Evolutionary conservation across 92 coral and sea anemone species (phyloP).

Genomic region (Porites cylindrica): DNA sequence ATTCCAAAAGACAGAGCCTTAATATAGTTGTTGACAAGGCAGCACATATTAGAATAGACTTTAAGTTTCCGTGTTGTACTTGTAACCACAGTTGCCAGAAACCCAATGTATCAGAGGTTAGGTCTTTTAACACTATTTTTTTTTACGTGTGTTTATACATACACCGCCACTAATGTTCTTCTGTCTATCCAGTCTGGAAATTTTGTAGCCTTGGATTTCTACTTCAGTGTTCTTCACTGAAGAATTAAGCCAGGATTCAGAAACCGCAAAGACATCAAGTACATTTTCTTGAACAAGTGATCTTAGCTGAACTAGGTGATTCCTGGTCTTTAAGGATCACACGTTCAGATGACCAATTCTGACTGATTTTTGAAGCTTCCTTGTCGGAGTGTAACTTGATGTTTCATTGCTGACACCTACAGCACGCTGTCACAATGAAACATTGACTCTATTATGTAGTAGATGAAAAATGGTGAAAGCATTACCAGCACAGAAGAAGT

Average conservation of each 20-base stretch:
- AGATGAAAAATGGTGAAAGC: too few species aligned
- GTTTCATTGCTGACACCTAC: too few species aligned
- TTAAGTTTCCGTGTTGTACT: constrained; percentile 33
- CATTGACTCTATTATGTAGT: too few species aligned
- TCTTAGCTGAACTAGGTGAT: constrained; percentile 17
- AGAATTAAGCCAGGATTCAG: constrained; percentile 4
- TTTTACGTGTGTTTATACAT: constrained; percentile 33
- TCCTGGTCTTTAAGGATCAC: constrained; percentile 21
- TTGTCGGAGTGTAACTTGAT: neutral
- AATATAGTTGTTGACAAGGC: neutral
- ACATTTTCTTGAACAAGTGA: neutral
- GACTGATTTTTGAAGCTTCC: neutral
- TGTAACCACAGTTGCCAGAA: constrained; percentile 33
- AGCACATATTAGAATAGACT: constrained; percentile 23
- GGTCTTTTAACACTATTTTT: constrained; percentile 37
- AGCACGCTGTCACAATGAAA: too few species aligned
- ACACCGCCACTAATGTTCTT: constrained; percentile 23
- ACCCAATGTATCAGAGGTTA: constrained; percentile 7
- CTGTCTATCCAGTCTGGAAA: neutral
- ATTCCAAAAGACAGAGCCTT: too few species aligned
- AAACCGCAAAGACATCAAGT: neutral
- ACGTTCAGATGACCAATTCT: constrained; percentile 18
- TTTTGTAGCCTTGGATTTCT: neutral
- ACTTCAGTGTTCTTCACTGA: neutral
- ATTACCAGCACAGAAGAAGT: too few species aligned